These are phyloP conservation scores for Limnothrissa miodon DNA, from an alignment of 2,113 vertebrate species.

Conservation along the genomic window DNA sequence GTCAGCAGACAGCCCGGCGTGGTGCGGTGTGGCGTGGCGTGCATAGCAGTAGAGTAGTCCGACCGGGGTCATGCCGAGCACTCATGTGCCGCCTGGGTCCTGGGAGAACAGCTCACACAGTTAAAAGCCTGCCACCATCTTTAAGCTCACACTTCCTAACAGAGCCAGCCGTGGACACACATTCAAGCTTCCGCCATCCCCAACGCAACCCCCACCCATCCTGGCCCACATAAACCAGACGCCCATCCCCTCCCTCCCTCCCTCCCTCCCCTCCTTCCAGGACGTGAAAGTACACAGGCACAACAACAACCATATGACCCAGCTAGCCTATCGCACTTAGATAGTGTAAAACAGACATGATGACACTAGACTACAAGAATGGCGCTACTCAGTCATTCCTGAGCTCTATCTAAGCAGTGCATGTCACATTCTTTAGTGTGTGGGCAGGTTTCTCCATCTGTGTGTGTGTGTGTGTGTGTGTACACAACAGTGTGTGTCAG, in stretches of 20 bases:
- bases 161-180: neutral
- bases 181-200: neutral
- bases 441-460: no score
- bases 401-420: neutral
- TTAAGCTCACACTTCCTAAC: constrained; percentile 16
- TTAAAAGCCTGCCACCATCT: constrained; percentile 61
- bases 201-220: no score
- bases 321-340: no score
- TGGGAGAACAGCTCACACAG: constrained; percentile 51
- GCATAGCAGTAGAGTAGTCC: neutral
- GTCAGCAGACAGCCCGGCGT: neutral
- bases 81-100: constrained; percentile 26
- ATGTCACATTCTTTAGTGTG: neutral
- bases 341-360: neutral
- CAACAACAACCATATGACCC: neutral
- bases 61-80: neutral
- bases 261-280: neutral
- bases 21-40: no score
- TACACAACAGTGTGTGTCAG: neutral
- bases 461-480: neutral
- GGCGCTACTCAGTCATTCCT: neutral
- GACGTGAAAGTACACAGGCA: neutral
- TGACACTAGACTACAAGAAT: neutral
- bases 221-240: no score
- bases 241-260: neutral